Percentiles rank a stretch among this genome's conserved stretches.
These are phyloP conservation scores for Tautogolabrus adspersus DNA, from an alignment of 2,113 vertebrate species.

Conservation along the genomic window DNA sequence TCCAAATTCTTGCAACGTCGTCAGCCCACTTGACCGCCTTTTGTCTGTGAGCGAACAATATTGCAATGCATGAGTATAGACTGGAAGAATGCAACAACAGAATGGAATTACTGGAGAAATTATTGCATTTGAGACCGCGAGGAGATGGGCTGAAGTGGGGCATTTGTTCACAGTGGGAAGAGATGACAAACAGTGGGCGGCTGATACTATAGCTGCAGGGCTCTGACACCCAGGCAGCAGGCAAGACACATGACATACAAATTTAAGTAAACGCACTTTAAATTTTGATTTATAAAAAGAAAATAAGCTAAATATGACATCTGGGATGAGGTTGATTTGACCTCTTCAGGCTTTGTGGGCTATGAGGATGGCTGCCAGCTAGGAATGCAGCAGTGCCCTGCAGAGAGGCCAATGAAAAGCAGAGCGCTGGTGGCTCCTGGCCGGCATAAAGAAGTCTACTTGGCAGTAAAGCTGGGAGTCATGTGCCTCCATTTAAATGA, in stretches of 20 bases:
- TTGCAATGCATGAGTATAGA: slow-evolving; percentile 64
- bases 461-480: slow-evolving; percentile 69
- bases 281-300: slow-evolving; percentile 20
- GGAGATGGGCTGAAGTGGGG: slow-evolving; percentile 43
- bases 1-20: slow-evolving; percentile 17
- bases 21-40: slow-evolving; percentile 5
- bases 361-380: slow-evolving; percentile 29
- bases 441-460: slow-evolving; percentile 56
- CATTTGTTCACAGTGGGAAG: slow-evolving; percentile 51
- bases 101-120: slow-evolving; percentile 52
- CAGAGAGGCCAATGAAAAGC: slow-evolving; percentile 61
- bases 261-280: neutral
- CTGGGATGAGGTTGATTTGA: slow-evolving; percentile 1
- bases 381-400: slow-evolving; percentile 64
- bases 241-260: neutral
- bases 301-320: slow-evolving; percentile 16
- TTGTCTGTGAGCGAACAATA: slow-evolving; percentile 28
- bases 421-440: slow-evolving; percentile 59
- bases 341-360: slow-evolving; percentile 3
- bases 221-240: neutral
- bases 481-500: slow-evolving; percentile 78
- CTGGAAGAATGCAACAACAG: slow-evolving; percentile 65
- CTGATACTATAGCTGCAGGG: neutral
- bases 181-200: slow-evolving; percentile 52
- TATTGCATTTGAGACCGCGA: slow-evolving; percentile 45